Conservation (phyloP, 2,797 vertebrate species). For the Rhinichthys osculus region DNA sequence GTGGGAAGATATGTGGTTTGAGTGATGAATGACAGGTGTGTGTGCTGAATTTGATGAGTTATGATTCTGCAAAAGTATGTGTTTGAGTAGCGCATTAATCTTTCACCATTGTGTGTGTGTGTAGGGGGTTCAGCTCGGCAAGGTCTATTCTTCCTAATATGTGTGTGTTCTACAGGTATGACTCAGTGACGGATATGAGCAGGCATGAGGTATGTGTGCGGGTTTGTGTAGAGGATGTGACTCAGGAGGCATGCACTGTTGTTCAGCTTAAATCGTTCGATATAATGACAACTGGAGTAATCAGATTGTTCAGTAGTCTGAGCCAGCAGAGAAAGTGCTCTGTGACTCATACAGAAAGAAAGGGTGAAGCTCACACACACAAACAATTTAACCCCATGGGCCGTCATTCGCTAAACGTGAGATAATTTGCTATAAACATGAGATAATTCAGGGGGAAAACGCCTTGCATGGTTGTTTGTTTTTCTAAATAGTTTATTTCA, state of each 20-base stretch:
- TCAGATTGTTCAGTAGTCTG: conserved; percentile 43
- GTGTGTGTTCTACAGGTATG: conserved; percentile 19
- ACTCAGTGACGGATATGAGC: conserved; percentile 28
- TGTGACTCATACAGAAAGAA: conserved; percentile 70
- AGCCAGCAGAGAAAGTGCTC: conserved; percentile 57
- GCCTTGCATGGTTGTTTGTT: conserved; percentile 44
- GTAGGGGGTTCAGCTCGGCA: background rate
- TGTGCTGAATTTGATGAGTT: conserved; percentile 2
- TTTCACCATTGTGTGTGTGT: background rate
- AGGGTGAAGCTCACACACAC: conserved; percentile 52
- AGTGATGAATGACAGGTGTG: conserved; percentile 1
- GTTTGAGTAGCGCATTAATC: background rate
- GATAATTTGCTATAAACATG: conserved; percentile 24
- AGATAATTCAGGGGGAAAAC: conserved; percentile 24
- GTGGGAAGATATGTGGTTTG: background rate
- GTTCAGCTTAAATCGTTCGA: conserved; percentile 57
- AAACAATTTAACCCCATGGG: conserved; percentile 55
- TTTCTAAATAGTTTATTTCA: conserved; percentile 44
- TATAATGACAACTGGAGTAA: conserved; percentile 49
- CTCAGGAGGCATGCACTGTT: conserved; percentile 60
- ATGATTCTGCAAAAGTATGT: background rate
- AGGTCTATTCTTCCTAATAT: background rate
- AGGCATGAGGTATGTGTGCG: conserved; percentile 43
- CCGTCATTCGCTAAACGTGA: conserved; percentile 34
- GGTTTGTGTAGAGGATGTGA: conserved; percentile 53